Conservation (phyloP, 2,797 vertebrate genomes). For the Brachyrhaphis roseni region DNA sequence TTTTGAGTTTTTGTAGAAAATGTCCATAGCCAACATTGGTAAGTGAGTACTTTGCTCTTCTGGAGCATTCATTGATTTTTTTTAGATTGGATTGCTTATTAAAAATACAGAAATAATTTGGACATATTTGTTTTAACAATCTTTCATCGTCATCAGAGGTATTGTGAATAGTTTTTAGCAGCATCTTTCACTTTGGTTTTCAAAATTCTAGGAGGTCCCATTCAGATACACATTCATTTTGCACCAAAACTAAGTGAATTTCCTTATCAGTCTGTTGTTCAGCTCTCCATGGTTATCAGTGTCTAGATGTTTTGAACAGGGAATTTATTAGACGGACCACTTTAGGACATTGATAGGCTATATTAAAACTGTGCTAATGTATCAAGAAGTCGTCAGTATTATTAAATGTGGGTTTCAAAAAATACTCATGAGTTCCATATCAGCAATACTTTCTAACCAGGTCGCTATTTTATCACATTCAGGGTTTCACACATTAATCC, state of each 20-base stretch:
- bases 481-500: neutral
- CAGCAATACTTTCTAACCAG: neutral
- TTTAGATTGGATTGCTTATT: neutral
- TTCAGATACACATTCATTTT: neutral
- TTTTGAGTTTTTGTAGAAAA: neutral
- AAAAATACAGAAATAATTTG: neutral
- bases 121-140: neutral
- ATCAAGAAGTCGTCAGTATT: neutral
- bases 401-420: neutral
- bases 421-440: neutral
- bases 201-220: neutral
- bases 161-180: neutral
- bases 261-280: neutral
- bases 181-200: neutral
- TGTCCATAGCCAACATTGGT: neutral
- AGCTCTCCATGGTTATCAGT: neutral
- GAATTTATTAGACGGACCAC: neutral
- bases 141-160: neutral
- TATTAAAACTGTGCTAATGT: neutral
- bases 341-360: neutral
- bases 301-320: neutral
- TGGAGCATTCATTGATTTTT: neutral
- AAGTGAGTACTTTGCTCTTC: neutral
- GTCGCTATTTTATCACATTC: neutral
- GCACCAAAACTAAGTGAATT: neutral